Base-by-base conservation (phyloP, 2,797 vertebrate species). In the Muraenolepis orangiensis region DNA sequence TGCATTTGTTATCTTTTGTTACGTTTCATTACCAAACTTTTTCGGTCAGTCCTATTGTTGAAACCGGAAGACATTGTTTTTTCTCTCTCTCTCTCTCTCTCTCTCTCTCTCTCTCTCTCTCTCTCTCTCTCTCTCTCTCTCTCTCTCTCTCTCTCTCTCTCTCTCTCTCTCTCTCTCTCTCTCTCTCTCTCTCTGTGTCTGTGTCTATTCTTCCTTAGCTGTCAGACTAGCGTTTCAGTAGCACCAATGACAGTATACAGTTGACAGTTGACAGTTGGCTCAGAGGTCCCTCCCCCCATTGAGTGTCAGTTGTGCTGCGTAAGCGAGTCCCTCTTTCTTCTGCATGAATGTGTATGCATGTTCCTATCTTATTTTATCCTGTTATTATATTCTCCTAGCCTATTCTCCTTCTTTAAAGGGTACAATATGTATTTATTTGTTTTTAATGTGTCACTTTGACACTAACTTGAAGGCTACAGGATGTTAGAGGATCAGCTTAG, bases 171-270 rank as follows among this genome's bases (percentile, higher is more conserved):
- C 2, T 67, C 3, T 67, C 4, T 67, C 28, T 28, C 13, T 29
- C 13, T 0, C 11, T 72, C 6, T 75, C 23, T 40, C 10, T 42
- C 31, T 76, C 31, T 71, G n/a, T n/a, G n/a, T 38, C 64, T 4
- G 34, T 26, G 64, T 66, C 64, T 66, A 16, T 29, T 30, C 34
- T 64, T 51, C 6, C 20, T 57, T 84, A 46, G 84, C 68, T 71
- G 32, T 66, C 26, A 74, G 67, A 34, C 76, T 75, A 66, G 86
- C 79, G 73, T 78, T 76, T 72, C 73, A 80, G 78, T 26, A 14
- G 57, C 81, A 74, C 79, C 83, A 80, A 73, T 81, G 74, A 78
- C 42, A 76, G 86, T 82, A 75, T 81, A 72, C 73, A 11, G 78
- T 78, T 31, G 46, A n/a, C 42, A 76, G 86, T 82, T 76, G 82